Evolutionary conservation across 2,888 invertebrate species (phyloP), one percentile per base, ranked within the genome.

Genomic region (Lampropteryx suffumata): DNA sequence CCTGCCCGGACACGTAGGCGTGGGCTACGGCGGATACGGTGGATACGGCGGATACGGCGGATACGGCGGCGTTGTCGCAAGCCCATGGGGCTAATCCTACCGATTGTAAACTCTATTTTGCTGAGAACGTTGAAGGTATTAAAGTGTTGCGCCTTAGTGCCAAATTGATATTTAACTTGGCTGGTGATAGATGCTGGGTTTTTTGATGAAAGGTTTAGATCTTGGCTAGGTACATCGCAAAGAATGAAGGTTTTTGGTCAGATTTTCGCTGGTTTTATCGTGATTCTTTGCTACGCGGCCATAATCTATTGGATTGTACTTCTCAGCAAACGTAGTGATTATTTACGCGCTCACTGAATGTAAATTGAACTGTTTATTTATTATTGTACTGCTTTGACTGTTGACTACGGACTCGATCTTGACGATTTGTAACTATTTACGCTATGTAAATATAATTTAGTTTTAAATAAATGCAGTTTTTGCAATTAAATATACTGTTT

Each of bases 371-470:
- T 73, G 73, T 79, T 79, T 80, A 83, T 82, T 84, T 82, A 82
- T 79, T 79, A 76, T 24, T 80, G 36, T 59, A 82, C 76, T 82
- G 76, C 84, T 83, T 48, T 83, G 89, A 89, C 85, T 86, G 88
- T 89, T 89, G 88, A 86, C 79, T 78, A 74, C 84, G 86, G 88
- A 89, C 79, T 76, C 82, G 87, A 87, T 86, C 82, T 85, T 86
- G 81, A 84, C 83, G 88, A 87, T 82, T 83, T 81, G 83, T 83
- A 83, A 79, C 59, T 82, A 79, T 80, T 79, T 82, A 83, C 80
- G 65, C 66, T 62, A 79, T 86, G 87, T 89, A 89, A 88, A 87
- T 88, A 87, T 81, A 80, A 66, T 80, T 57, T 44, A 59, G 64
- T 74, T 74, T 62, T 71, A 77, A 87, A 84, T 87, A 88, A 89